Base-by-base conservation (phyloP, 2,113 vertebrate genomes). In the Microtus ochrogaster region DNA sequence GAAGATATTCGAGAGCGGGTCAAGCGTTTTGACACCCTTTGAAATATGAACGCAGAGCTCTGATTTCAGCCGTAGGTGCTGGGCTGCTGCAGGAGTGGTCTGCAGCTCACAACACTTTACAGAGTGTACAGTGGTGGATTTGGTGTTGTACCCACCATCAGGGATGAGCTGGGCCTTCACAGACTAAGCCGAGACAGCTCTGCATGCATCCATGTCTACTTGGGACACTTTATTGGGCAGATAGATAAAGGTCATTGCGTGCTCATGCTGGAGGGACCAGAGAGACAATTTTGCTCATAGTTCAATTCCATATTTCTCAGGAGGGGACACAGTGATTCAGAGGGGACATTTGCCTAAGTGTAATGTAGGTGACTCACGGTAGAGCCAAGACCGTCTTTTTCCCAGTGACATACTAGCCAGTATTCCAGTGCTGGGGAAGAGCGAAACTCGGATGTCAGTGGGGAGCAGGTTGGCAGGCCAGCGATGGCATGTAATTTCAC, bases 21-120 rank as follows among this genome's bases (percentile, higher is more conserved):
- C 24, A 68, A 73, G 65, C 68, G 72, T 89, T 68, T 94, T 94
- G 85, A 92, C 3, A 68, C 66, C 17, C 78, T 93, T 94, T 47
- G 77, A 85, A 81, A 82, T 36, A 65, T 4, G 28, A 89, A 36
- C 33, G 68, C 77, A 96, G 55, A 94, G 91, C 91, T 85, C 73
- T 94, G 21, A 33, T 87, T 89, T 47, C 79, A 91, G 24, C 73
- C 44, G 19, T 90, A 70, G 68, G 68, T 92, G 84, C 70, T 49
- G 63, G 58, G 21, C 76, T 94, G 81, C 88, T 91, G n/a, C 8
- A 63, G 74, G 30, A 16, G n/a, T 10, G n/a, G 79, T 39, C 58
- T 47, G 33, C 2, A 2, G 73, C 81, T 89, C 21, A 92, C 33
- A 22, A 65, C 61, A 65, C 85, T 89, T 92, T 74, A 39, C 26